These are phyloP conservation scores for honey bee (Apis mellifera) DNA, from an alignment of 1,140 invertebrate species.

Conservation along the genomic window Amel_HAv3.1 CM009931.2:21509001-21509500, in stretches of 20 bases:
- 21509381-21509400: too few relatives aligned
- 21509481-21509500: slow-evolving; percentile 48
- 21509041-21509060: not conserved
- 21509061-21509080: not conserved
- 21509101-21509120: slow-evolving; percentile 6
- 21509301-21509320: too few relatives aligned
- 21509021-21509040: not conserved
- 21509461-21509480: slow-evolving; percentile 63
- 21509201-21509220: slow-evolving; percentile 35
- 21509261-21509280: not conserved
- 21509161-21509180: slow-evolving; percentile 49
- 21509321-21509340: too few relatives aligned
- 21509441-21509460: slow-evolving; percentile 46
- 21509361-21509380: too few relatives aligned
- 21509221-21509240: slow-evolving; percentile 18
- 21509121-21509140: not conserved
- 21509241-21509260: slow-evolving; percentile 4
- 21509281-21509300: not conserved
- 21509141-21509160: slow-evolving; percentile 36
- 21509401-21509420: slow-evolving; percentile 19
- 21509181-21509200: slow-evolving; percentile 32
- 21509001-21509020: not conserved
- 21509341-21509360: too few relatives aligned
- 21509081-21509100: not conserved
- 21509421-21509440: slow-evolving; percentile 31